Percentiles rank a stretch among this genome's conserved stretches.
Conservation (phyloP, 1,140 invertebrate genomes). For the Ephestia elutella region DNA sequence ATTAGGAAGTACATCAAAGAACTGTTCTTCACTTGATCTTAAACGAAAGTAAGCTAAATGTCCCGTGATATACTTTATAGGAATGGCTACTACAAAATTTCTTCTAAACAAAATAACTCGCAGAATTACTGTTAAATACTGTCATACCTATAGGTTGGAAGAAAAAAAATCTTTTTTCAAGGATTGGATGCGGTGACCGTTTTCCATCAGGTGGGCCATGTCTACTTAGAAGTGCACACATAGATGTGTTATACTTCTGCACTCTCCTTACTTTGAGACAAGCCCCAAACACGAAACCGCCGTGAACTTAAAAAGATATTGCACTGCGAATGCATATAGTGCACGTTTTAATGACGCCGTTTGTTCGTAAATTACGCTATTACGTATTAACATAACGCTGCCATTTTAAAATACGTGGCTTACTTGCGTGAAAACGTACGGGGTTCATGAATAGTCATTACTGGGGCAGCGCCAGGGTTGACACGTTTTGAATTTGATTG, state of each 20-base stretch:
- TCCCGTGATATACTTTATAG: too few relatives aligned
- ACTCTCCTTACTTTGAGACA: neutral
- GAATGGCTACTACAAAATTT: too few relatives aligned
- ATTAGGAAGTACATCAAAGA: too few relatives aligned
- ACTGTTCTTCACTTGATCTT: too few relatives aligned
- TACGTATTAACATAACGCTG: constrained; percentile 1
- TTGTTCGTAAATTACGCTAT: neutral
- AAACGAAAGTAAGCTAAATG: too few relatives aligned
- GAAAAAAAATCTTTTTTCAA: too few relatives aligned
- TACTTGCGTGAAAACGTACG: constrained; percentile 5
- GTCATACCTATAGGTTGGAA: too few relatives aligned
- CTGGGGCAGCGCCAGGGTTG: neutral
- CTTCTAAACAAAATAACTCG: too few relatives aligned
- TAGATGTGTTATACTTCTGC: neutral
- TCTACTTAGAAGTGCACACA: too few relatives aligned
- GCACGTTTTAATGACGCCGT: constrained; percentile 4
- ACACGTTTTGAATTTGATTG: neutral
- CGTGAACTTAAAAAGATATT: constrained; percentile 2
- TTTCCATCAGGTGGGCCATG: too few relatives aligned
- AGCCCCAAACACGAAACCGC: neutral
- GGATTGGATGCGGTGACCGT: too few relatives aligned
- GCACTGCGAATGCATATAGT: neutral
- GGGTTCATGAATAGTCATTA: constrained; percentile 12
- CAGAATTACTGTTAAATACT: too few relatives aligned
- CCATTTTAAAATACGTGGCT: constrained; percentile 13